Evolutionary conservation across 2,888 invertebrate genomes (phyloP), one percentile per base, ranked within the genome.

Genomic region (Gastrophysa polygoni): DNA sequence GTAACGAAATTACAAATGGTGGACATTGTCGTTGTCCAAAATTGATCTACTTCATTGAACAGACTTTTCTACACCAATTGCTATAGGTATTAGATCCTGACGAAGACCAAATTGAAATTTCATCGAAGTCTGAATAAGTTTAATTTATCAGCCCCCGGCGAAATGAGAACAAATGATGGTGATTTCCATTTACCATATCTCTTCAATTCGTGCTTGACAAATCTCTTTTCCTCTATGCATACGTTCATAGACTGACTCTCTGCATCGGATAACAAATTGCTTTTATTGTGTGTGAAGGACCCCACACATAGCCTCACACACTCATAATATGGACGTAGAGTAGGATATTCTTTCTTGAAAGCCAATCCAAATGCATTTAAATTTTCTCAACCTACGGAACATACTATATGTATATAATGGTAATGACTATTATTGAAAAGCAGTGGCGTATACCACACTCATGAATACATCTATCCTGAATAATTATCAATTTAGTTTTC

Each of bases 101-200:
- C n/a, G n/a, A n/a, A n/a, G n/a, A n/a, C n/a, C n/a, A n/a, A n/a
- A n/a, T n/a, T n/a, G n/a, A n/a, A n/a, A n/a, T n/a, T n/a, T n/a
- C n/a, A n/a, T n/a, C n/a, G n/a, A n/a, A n/a, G n/a, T n/a, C n/a
- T n/a, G n/a, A n/a, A n/a, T n/a, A n/a, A n/a, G n/a, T n/a, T n/a
- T 24, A 24, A 24, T 24, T 24, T 24, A 3, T 3, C 7, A 24
- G 54, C 43, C 34, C 16, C 20, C 6, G 28, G 54, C n/a, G 16
- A 10, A 54, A 24, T 29, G 24, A 43, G 18, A 50, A 50, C 57
- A 57, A 20, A 43, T 49, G 50, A 50, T 43, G 34, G 44, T 50
- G 43, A 57, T 57, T 57, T 44, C 57, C 47, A 57, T 47, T 47
- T 57, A 24, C 24, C 24, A n/a, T n/a, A n/a, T 24, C 28, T 28